Percentiles rank a stretch among this genome's conserved stretches.
These are phyloP conservation scores for Scytalopus superciliaris DNA, from an alignment of 2,113 vertebrate genomes.

Conservation along the genomic window DNA sequence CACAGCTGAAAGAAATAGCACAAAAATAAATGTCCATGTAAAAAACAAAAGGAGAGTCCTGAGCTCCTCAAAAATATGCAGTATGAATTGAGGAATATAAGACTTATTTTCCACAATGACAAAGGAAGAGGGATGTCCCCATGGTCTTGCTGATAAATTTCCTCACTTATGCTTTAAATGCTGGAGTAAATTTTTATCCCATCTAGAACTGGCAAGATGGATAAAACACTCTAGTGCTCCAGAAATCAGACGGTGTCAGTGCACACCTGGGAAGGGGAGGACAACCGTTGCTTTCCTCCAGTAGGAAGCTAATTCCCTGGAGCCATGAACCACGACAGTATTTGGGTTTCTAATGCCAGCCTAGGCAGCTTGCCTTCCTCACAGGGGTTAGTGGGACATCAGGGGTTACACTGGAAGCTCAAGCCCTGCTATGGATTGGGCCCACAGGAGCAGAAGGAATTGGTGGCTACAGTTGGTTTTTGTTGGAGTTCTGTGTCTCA, in stretches of 20 bases:
- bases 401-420: neutral
- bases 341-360: neutral
- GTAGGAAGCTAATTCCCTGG: neutral
- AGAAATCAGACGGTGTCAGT: neutral
- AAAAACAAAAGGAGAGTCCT: slow-evolving; percentile 4
- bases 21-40: slow-evolving; percentile 29
- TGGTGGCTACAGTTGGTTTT: neutral
- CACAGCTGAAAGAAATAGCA: slow-evolving; percentile 14
- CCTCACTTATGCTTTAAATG: neutral
- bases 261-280: neutral
- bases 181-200: neutral
- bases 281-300: neutral
- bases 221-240: neutral
- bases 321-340: neutral
- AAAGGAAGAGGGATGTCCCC: neutral
- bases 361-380: neutral
- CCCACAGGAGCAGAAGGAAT: neutral
- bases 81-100: neutral
- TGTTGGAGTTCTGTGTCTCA: neutral
- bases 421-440: neutral
- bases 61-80: neutral
- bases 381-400: neutral
- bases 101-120: neutral
- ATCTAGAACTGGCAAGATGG: neutral
- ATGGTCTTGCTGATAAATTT: neutral